Evolutionary conservation across 2,797 vertebrate species (phyloP).

Genomic region (Schizopygopsis malacanthus): DNA sequence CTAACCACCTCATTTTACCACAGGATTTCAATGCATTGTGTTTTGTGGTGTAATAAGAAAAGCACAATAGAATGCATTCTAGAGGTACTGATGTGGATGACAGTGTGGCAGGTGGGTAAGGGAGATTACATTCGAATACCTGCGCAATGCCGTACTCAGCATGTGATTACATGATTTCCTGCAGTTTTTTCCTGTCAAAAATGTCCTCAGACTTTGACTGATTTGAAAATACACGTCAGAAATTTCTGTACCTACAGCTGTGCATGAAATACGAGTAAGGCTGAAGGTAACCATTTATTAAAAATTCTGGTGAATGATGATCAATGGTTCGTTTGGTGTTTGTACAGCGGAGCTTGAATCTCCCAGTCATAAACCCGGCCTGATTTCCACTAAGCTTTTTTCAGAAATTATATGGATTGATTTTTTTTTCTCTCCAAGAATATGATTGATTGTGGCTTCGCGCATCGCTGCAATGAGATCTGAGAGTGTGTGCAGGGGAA

Average conservation of each 20-base stretch:
- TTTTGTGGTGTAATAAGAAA: conserved; percentile 12
- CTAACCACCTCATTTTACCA: not conserved
- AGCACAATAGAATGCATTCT: not conserved
- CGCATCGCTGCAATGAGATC: not conserved
- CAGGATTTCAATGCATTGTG: not conserved
- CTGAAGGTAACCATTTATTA: conserved; percentile 27
- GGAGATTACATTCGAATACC: conserved; percentile 13
- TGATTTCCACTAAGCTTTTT: not conserved
- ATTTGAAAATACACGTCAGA: conserved; percentile 24
- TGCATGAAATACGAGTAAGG: conserved; percentile 10
- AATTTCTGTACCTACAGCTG: conserved; percentile 6
- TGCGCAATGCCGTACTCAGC: not conserved
- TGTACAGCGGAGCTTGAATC: not conserved
- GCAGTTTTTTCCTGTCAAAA: conserved; percentile 20
- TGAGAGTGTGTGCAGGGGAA: conserved; percentile 8
- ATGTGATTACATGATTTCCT: conserved; percentile 1
- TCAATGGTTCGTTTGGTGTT: conserved; percentile 20
- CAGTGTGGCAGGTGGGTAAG: conserved; percentile 17
- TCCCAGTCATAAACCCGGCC: conserved; percentile 18
- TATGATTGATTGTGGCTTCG: not conserved
- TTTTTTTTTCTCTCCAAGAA: not conserved
- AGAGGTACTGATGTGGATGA: conserved; percentile 15
- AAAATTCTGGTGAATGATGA: conserved; percentile 27
- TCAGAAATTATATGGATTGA: conserved; percentile 4
- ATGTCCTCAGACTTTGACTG: conserved; percentile 7